These are phyloP conservation scores for Ornithorhynchus anatinus DNA, from an alignment of 2,113 vertebrate genomes.

Conservation along the genomic window DNA sequence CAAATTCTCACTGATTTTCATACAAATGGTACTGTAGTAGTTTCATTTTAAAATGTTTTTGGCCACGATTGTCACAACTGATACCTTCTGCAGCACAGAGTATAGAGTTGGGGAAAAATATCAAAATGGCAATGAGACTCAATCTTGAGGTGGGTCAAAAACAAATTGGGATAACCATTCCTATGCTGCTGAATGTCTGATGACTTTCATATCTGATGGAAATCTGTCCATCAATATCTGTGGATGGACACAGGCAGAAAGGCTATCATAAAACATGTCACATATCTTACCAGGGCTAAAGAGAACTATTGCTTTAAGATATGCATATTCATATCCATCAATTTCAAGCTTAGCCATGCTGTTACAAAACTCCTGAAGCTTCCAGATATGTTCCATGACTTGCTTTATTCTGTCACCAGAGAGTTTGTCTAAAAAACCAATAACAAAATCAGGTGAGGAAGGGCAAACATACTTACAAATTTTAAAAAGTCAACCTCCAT, in stretches of 20 bases:
- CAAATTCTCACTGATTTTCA: background rate
- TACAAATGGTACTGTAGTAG: background rate
- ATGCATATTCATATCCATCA: conserved; percentile 96
- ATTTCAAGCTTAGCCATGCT: conserved; percentile 94
- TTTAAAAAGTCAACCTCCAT: background rate
- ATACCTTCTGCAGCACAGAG: background rate
- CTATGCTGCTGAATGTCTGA: background rate
- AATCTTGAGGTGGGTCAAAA: background rate
- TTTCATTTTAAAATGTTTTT: background rate
- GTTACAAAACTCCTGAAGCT: conserved; percentile 99
- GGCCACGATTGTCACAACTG: background rate
- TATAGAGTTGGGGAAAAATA: too few relatives aligned
- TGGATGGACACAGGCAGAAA: background rate
- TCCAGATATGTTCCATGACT: conserved; percentile 99
- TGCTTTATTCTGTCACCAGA: conserved; percentile 94
- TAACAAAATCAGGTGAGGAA: conserved; percentile 44
- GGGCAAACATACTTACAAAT: background rate
- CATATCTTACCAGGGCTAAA: conserved; percentile 93
- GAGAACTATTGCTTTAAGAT: conserved; percentile 96
- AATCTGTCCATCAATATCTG: background rate
- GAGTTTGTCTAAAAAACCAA: conserved; percentile 85
- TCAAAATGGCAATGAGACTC: too few relatives aligned
- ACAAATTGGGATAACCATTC: background rate
- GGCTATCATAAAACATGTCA: background rate
- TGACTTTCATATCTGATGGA: too few relatives aligned